phyloP scores from a whole-genome alignment of 2,888 invertebrate species.

The Syritta pipiens region DNA sequence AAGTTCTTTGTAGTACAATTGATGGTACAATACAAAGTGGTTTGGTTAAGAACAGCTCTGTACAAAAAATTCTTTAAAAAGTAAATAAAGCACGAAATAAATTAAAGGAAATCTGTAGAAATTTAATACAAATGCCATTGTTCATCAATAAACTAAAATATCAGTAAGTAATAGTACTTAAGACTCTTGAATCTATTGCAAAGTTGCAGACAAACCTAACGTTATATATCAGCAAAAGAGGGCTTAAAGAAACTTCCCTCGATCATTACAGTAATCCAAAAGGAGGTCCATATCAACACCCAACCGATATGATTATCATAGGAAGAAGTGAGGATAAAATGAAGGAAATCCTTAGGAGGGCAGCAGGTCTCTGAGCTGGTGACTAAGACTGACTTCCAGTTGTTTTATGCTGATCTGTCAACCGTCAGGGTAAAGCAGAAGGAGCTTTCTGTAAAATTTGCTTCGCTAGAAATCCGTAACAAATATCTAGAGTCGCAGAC shows the following conservation, averaged over 20 bases:
- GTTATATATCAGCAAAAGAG: constrained; percentile 1
- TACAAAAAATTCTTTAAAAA: no score
- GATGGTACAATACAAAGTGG: no score
- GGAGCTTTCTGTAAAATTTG: neutral
- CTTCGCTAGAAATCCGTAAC: neutral
- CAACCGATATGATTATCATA: neutral
- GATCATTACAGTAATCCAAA: neutral
- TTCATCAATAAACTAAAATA: neutral
- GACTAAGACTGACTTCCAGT: neutral
- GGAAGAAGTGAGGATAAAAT: constrained; percentile 1
- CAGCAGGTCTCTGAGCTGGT: neutral
- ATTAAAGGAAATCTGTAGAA: neutral
- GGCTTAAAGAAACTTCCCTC: neutral
- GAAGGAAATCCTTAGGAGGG: neutral
- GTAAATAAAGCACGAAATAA: no score
- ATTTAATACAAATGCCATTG: neutral
- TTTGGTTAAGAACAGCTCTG: no score
- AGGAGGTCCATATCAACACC: neutral
- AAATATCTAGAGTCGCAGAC: neutral
- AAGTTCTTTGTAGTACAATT: no score
- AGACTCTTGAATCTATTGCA: neutral
- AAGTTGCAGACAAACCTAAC: neutral
- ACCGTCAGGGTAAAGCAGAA: neutral
- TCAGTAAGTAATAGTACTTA: constrained; percentile 5
- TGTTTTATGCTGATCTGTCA: constrained; percentile 3